Conservation (phyloP, 2,113 vertebrate species). For the Leptodactylus fuscus region DNA sequence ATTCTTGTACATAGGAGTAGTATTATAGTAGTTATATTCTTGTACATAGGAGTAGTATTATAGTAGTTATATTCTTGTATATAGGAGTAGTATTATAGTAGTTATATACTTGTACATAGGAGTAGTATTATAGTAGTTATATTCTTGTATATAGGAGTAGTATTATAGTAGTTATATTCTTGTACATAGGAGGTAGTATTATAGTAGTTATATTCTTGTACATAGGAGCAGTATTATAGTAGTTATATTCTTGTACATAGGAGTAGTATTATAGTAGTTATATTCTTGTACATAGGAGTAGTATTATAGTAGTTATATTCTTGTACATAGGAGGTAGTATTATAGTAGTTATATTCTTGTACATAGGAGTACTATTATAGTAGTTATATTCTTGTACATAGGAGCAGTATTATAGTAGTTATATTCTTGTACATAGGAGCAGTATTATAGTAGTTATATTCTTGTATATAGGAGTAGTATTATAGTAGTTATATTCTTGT, state of each 20-base stretch:
- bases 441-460: constrained; percentile 11
- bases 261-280: not conserved
- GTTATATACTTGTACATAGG: not conserved
- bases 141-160: not conserved
- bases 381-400: too few relatives aligned
- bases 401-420: too few relatives aligned
- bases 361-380: too few relatives aligned
- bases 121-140: not conserved
- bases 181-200: not conserved
- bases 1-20: not conserved
- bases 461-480: not conserved
- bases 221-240: not conserved
- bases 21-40: constrained; percentile 7
- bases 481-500: constrained; percentile 4
- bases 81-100: not conserved
- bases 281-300: too few relatives aligned
- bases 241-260: too few relatives aligned
- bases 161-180: constrained; percentile 1
- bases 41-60: not conserved
- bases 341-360: too few relatives aligned
- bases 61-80: constrained; percentile 5
- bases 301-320: too few relatives aligned
- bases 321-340: too few relatives aligned
- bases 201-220: not conserved
- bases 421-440: not conserved